Base-by-base conservation (phyloP, 2,888 invertebrate species). In the Synanthedon formicaeformis region DNA sequence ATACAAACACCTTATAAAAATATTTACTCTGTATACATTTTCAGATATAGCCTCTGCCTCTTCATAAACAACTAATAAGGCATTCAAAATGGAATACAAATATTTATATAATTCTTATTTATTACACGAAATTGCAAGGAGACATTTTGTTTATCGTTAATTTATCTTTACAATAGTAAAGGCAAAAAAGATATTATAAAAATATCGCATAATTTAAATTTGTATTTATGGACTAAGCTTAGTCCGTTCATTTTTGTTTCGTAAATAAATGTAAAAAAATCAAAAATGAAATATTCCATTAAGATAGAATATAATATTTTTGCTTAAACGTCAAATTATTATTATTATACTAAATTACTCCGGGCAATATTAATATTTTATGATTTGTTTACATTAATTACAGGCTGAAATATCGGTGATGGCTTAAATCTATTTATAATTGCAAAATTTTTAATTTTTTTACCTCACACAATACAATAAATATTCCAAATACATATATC, bases 101-200 rank as follows among this genome's bases (percentile, higher is more conserved):
- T 13, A 45, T 45, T 45, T 45, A 45, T n/a, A 45, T 13, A 5
- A 45, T 45, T 45, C 45, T 45, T 45, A 45, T 45, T 45, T 13
- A 11, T 14, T 14, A 45, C 14, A 45, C 34, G 34, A 13, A 45
- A 13, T 45, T 13, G 14, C 13, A n/a, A 6, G 8, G 10, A 34
- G 6, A 45, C 45, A 45, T 45, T 45, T 12, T n/a, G 8, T 45
- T 45, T 14, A 72, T 67, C 73, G 53, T 67, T 71, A 57, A 57
- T 68, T 68, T 60, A 65, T 53, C 72, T 73, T 73, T 72, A 63
- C 56, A 56, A 50, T 51, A 41, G 54, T 65, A 73, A 75, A 73
- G 71, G 60, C 58, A 65, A 69, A 69, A 66, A 65, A 73, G 75
- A 64, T 57, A 58, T 51, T 50, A 50, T 34, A 55, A 60, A 52